Conservation (phyloP, 2,888 invertebrate species). For the Tachina grossa region DNA sequence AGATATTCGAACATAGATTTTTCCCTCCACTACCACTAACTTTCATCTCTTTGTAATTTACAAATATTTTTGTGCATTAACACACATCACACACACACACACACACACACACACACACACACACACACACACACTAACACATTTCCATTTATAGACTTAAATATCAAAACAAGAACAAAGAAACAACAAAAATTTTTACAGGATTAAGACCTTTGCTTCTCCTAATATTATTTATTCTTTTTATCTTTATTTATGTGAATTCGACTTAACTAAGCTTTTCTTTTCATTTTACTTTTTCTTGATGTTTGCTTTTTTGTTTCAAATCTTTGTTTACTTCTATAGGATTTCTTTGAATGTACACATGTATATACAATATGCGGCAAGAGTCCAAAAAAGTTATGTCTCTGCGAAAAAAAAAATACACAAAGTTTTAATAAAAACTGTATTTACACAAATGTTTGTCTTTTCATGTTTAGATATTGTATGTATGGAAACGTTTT, state of each 20-base stretch:
- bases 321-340: neutral
- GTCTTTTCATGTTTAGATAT: neutral
- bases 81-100: too few species aligned
- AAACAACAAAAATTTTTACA: slow-evolving; percentile 40
- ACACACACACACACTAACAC: too few species aligned
- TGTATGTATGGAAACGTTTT: too few species aligned
- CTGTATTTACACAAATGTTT: neutral
- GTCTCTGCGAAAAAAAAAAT: neutral
- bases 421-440: neutral
- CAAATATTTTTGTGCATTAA: too few species aligned
- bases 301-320: neutral
- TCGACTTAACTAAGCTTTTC: neutral
- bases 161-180: slow-evolving; percentile 45
- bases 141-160: neutral
- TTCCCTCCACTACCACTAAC: too few species aligned
- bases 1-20: too few species aligned
- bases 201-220: slow-evolving; percentile 51
- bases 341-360: neutral
- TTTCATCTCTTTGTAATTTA: too few species aligned
- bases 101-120: too few species aligned
- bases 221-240: neutral
- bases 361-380: neutral
- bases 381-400: neutral
- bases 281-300: neutral
- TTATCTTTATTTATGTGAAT: slow-evolving; percentile 1